Percentiles rank a stretch among this genome's conserved stretches.
phyloP scores from a whole-genome alignment of 2,797 vertebrate genomes.

The Vespertilio murinus region DNA sequence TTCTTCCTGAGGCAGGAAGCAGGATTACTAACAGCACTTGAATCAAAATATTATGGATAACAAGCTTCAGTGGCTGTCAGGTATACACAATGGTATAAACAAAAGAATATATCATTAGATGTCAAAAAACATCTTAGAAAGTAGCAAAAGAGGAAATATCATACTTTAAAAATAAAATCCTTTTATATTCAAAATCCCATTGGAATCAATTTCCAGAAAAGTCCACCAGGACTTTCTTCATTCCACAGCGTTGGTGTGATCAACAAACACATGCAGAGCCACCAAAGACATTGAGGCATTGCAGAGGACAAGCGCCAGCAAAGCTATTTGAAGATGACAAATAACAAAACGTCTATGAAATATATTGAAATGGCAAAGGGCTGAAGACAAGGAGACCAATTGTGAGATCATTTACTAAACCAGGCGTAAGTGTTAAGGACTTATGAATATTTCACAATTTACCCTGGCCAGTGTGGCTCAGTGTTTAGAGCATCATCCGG shows the following conservation, averaged over 20 bases:
- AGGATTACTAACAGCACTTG: not conserved
- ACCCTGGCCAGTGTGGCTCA: not conserved
- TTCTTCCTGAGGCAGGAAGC: not conserved
- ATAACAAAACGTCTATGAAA: not conserved
- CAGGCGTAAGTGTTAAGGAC: not conserved
- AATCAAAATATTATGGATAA: not conserved
- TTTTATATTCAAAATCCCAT: not conserved
- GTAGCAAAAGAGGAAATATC: not conserved
- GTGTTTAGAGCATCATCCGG: too few relatives aligned
- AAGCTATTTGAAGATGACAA: not conserved
- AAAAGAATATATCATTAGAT: not conserved
- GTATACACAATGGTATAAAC: not conserved
- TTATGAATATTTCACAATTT: conserved; percentile 23
- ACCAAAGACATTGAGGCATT: not conserved
- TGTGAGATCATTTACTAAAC: not conserved
- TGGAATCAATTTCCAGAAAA: conserved; percentile 35
- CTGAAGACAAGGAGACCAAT: not conserved
- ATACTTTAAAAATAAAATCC: conserved; percentile 7
- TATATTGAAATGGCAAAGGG: not conserved
- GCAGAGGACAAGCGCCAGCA: not conserved
- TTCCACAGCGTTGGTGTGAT: not conserved
- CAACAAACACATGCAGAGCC: not conserved
- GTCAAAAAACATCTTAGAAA: conserved; percentile 20
- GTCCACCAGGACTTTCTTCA: not conserved
- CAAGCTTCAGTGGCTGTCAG: not conserved